Evolutionary conservation across 2,797 vertebrate genomes (phyloP).

Genomic region (Taeniopygia guttata): DNA sequence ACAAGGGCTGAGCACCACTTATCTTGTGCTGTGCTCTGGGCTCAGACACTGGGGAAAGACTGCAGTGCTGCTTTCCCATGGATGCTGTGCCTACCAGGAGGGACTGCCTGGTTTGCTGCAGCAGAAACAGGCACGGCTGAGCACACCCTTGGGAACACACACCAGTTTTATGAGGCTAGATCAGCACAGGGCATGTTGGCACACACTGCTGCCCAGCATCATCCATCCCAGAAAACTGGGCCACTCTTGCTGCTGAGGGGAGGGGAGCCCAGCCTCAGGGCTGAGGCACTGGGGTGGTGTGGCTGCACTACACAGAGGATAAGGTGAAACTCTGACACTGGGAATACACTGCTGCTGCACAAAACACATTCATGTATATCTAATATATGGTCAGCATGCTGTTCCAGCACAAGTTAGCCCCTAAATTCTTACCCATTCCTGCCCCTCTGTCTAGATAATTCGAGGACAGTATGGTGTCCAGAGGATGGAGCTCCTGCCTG

Average conservation of each 20-base stretch:
- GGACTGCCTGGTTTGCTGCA: not conserved
- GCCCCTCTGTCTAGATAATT: slow-evolving; percentile 57
- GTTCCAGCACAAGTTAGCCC: not conserved
- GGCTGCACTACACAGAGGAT: rapidly evolving
- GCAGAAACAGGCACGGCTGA: not conserved
- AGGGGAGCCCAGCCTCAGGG: not conserved
- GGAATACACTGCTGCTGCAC: not conserved
- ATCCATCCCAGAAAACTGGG: not conserved
- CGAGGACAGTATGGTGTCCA: slow-evolving; percentile 73
- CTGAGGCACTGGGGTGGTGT: not conserved
- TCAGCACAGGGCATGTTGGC: not conserved
- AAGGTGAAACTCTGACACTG: not conserved
- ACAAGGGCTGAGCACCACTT: not conserved
- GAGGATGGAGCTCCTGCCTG: slow-evolving; percentile 86
- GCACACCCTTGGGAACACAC: not conserved
- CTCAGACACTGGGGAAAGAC: not conserved
- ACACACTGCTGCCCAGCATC: not conserved
- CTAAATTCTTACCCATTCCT: not conserved
- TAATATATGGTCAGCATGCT: not conserved
- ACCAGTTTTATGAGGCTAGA: not conserved
- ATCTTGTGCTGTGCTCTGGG: rapidly evolving
- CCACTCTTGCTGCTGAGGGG: not conserved
- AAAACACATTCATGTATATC: not conserved
- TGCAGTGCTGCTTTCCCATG: not conserved
- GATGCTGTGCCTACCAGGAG: not conserved